A percentile compares a stretch with the other conserved stretches of the same genome.
Evolutionary conservation across 2,888 invertebrate species (phyloP).

Genomic region (Myathropa florea): DNA sequence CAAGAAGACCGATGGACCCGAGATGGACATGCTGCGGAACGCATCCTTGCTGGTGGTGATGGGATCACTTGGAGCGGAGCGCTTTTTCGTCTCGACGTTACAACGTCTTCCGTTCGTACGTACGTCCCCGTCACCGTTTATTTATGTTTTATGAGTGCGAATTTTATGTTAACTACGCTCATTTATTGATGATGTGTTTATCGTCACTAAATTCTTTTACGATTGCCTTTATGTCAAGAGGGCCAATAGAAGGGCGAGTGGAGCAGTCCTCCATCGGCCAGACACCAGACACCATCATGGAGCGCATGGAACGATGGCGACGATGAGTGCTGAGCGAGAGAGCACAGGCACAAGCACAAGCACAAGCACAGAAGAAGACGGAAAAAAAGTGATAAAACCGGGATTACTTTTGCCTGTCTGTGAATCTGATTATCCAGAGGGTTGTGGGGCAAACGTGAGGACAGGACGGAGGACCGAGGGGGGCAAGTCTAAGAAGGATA

Average conservation of each 20-base stretch:
- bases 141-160: slow-evolving; percentile 70
- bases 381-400: slow-evolving; percentile 55
- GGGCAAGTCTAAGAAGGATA: slow-evolving; percentile 58
- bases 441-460: slow-evolving; percentile 1
- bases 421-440: slow-evolving; percentile 46
- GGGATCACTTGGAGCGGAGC: slow-evolving; percentile 20
- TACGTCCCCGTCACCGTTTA: slow-evolving; percentile 27
- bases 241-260: not conserved
- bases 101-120: not conserved
- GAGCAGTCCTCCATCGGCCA: slow-evolving; percentile 2
- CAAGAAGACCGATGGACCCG: slow-evolving; percentile 53
- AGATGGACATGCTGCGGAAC: slow-evolving; percentile 48
- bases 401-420: slow-evolving; percentile 64
- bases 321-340: not conserved
- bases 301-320: not conserved
- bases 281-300: slow-evolving; percentile 1
- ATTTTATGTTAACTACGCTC: slow-evolving; percentile 71
- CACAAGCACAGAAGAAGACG: not conserved
- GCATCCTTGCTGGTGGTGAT: slow-evolving; percentile 41
- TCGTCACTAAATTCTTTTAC: slow-evolving; percentile 79
- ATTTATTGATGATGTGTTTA: slow-evolving; percentile 79
- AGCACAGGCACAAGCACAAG: not conserved
- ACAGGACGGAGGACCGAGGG: not conserved
- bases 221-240: slow-evolving; percentile 74
- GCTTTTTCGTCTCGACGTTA: not conserved